These are phyloP conservation scores for Dufourea novaeangliae DNA, from an alignment of 1,140 invertebrate species.

Conservation along the genomic window DNA sequence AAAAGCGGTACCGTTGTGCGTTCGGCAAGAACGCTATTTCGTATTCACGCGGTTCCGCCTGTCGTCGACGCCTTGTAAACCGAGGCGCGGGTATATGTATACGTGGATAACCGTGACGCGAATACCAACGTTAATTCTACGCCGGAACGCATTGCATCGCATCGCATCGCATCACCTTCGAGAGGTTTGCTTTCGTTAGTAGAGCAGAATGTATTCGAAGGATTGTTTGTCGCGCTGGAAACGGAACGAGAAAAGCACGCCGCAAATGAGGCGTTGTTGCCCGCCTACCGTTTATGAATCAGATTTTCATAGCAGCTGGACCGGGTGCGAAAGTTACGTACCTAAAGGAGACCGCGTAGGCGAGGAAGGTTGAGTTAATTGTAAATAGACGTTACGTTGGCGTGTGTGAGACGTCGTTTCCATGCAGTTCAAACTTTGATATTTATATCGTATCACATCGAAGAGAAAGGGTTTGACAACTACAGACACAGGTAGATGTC, in stretches of 20 bases:
- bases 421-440: not conserved
- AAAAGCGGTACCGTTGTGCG: slow-evolving; percentile 60
- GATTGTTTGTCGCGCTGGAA: not conserved
- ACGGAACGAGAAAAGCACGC: not conserved
- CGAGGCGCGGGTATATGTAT: not conserved
- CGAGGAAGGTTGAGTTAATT: not conserved
- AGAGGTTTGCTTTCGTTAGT: not conserved
- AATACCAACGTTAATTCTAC: slow-evolving; percentile 26
- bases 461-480: no score
- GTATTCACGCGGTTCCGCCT: slow-evolving; percentile 42
- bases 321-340: not conserved
- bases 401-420: not conserved
- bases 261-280: no score
- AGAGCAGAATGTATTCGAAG: not conserved
- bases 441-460: no score
- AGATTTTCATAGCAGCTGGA: not conserved
- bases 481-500: no score
- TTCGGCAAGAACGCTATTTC: slow-evolving; percentile 49
- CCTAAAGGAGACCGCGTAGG: not conserved
- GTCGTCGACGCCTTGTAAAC: slow-evolving; percentile 10
- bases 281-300: no score
- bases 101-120: slow-evolving; percentile 41
- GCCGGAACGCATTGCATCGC: no score
- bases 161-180: not conserved
- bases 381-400: not conserved